Evolutionary conservation across 2,113 vertebrate species (phyloP).

Genomic region (Solea solea): DNA sequence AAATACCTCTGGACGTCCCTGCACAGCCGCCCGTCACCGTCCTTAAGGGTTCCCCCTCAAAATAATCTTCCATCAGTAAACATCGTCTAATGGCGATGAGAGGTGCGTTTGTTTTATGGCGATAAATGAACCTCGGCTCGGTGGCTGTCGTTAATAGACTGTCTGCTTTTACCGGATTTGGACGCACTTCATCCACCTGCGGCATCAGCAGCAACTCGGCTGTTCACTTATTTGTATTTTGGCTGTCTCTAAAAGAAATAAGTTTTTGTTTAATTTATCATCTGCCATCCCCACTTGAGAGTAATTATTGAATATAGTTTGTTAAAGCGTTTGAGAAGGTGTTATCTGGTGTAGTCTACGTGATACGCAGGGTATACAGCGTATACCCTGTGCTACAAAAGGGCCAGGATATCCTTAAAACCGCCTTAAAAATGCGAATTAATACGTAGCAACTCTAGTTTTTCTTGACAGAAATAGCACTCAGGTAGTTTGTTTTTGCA

Average conservation of each 20-base stretch:
- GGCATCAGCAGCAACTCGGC: constrained; percentile 25
- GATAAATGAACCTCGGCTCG: constrained; percentile 47
- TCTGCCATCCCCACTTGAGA: no score
- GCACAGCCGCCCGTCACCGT: constrained; percentile 43
- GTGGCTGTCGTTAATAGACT: constrained; percentile 52
- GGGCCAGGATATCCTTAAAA: no score
- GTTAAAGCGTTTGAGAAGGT: no score
- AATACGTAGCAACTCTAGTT: no score
- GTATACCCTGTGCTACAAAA: no score
- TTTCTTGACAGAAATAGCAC: no score
- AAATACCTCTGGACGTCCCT: constrained; percentile 70
- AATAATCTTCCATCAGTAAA: constrained; percentile 64
- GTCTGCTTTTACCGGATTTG: constrained; percentile 31
- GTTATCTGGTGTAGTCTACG: no score
- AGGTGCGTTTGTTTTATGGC: constrained; percentile 61
- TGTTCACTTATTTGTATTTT: constrained; percentile 15
- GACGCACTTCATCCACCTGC: constrained; percentile 23
- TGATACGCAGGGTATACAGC: no score
- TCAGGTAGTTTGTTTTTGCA: no score
- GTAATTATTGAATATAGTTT: no score
- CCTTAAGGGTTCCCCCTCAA: constrained; percentile 55
- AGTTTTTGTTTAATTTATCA: no score
- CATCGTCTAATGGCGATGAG: constrained; percentile 56
- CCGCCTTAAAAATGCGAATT: no score
- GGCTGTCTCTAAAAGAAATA: background rate